Evolutionary conservation across 2,113 vertebrate genomes (phyloP).

Genomic region (Coptodon bakossiorum): DNA sequence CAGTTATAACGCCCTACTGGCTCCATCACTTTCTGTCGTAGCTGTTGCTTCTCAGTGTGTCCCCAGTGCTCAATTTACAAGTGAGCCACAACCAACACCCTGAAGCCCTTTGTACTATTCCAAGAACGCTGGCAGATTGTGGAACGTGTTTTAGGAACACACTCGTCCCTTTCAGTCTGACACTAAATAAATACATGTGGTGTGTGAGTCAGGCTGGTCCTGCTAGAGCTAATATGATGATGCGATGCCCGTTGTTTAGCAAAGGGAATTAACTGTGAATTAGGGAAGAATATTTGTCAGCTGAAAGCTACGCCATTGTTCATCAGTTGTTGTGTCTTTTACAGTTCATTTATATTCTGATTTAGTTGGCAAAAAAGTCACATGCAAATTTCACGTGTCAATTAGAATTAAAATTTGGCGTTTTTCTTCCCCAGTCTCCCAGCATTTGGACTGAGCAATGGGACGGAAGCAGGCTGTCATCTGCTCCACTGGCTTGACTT

Average conservation of each 20-base stretch:
- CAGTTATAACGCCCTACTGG: not conserved
- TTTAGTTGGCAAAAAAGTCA: not conserved
- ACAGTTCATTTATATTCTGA: not conserved
- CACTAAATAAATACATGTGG: not conserved
- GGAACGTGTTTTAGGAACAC: not conserved
- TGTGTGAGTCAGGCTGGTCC: constrained; percentile 18
- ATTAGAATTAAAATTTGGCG: not conserved
- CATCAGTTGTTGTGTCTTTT: not conserved
- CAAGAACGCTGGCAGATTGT: not conserved
- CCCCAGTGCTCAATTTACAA: constrained; percentile 10
- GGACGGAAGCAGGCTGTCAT: not conserved
- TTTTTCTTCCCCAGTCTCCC: not conserved
- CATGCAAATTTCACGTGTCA: not conserved
- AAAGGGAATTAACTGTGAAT: constrained; percentile 7
- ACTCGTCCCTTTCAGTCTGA: not conserved
- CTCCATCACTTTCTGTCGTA: not conserved
- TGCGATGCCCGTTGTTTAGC: not conserved
- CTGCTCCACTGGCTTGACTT: not conserved
- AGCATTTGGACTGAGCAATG: not conserved
- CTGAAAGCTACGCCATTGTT: not conserved
- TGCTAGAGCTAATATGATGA: not conserved
- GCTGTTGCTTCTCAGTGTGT: not conserved
- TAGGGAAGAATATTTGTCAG: not conserved
- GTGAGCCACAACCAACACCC: not conserved
- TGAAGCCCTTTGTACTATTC: not conserved